Evolutionary conservation across 1,140 invertebrate species (phyloP).

Genomic region (Zaprionus tsacasi): DNA sequence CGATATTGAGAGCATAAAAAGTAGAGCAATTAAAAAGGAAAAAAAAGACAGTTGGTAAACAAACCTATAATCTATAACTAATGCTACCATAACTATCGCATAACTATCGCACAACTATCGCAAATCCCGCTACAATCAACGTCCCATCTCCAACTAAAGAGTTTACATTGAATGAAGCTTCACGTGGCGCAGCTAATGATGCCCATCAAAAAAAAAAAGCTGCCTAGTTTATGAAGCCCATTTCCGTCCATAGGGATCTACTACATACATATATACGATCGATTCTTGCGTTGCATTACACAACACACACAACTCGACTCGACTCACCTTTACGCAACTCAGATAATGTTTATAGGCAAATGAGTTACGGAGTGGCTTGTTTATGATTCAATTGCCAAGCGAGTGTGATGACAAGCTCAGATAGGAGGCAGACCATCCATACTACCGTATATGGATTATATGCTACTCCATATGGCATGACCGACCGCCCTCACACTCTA

Average conservation of each 20-base stretch:
- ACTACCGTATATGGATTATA: neutral
- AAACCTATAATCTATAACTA: too few species aligned
- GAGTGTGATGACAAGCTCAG: constrained; percentile 22
- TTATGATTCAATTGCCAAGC: constrained; percentile 37
- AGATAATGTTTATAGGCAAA: constrained; percentile 39
- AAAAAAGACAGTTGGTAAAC: too few species aligned
- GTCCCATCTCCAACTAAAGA: constrained; percentile 1
- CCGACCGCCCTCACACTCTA: constrained; percentile 45
- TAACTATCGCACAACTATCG: neutral
- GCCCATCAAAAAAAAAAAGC: constrained; percentile 21
- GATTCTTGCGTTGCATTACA: constrained; percentile 51
- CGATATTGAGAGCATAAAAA: neutral
- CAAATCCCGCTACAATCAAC: neutral
- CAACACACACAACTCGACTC: constrained; percentile 5
- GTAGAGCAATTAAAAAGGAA: neutral
- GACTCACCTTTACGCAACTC: constrained; percentile 19
- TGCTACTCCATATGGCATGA: constrained; percentile 17
- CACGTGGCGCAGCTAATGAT: constrained; percentile 36
- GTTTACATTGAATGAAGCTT: constrained; percentile 45
- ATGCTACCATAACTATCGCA: neutral
- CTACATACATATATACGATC: constrained; percentile 1
- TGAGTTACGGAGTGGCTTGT: constrained; percentile 20
- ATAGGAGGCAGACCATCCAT: neutral
- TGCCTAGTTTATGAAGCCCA: constrained; percentile 44
- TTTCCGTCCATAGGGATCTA: constrained; percentile 55